Evolutionary conservation across 2,113 vertebrate genomes (phyloP).

Genomic region (Ivindomyrus marchei): DNA sequence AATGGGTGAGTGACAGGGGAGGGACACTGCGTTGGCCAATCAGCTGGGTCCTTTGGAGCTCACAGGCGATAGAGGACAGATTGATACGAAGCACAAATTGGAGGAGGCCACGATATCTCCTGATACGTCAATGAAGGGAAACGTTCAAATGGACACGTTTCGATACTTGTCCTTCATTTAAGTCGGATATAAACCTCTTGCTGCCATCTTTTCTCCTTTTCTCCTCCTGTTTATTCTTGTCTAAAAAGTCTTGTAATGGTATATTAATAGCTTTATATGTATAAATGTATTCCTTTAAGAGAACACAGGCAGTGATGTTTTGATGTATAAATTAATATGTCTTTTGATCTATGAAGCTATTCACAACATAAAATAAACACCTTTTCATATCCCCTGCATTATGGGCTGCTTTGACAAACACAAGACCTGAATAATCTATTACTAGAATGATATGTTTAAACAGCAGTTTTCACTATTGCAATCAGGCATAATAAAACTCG

Average conservation of each 20-base stretch:
- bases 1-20: not conserved
- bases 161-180: not conserved
- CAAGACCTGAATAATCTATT: conserved; percentile 10
- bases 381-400: conserved; percentile 5
- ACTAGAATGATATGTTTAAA: conserved; percentile 8
- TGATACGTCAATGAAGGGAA: not conserved
- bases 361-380: conserved; percentile 3
- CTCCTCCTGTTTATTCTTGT: not conserved
- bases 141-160: not conserved
- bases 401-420: not conserved
- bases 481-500: not conserved
- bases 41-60: not conserved
- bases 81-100: not conserved
- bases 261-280: not conserved
- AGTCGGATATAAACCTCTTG: not conserved
- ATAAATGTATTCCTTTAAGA: not conserved
- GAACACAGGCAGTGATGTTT: not conserved
- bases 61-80: not conserved
- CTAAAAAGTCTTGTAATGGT: not conserved
- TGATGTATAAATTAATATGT: not conserved
- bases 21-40: not conserved
- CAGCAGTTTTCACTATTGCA: not conserved
- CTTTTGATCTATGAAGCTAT: conserved; percentile 11
- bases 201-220: too few relatives aligned
- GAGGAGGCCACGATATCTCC: not conserved